Evolutionary conservation across 1,140 invertebrate species (phyloP), one percentile per base, ranked within the genome.

Genomic region (Macrostomum lignano): DNA sequence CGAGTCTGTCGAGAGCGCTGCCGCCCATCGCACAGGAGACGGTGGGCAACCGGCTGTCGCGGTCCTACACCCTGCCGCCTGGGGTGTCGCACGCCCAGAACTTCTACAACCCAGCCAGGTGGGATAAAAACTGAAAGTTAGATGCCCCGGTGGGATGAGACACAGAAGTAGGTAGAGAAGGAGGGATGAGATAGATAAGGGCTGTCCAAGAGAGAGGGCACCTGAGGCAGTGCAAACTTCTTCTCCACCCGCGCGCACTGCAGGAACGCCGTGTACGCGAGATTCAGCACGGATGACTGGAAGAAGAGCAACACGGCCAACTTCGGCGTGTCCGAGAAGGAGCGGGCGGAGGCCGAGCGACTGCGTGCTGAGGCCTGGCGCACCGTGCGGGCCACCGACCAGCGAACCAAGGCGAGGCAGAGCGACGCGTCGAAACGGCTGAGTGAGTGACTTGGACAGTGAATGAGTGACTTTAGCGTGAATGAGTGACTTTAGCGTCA

Each of bases 241-340:
- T 24, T 24, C n/a, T 9, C 23, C 9, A 24, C 23, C 23, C 15
- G 31, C 31, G 13, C 17, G 5, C 23, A 34, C 22, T 42, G 7
- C 41, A 57, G 54, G 30, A 48, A 53, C 26, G 42, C 46, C 7
- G 39, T 58, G 6, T 57, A 56, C 40, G 54, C 55, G 2, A 51
- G 61, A 7, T 86, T 76, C 51, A 77, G 76, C 2, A 73, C 73
- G 25, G 65, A 73, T 33, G 79, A 86, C 57, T 88, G 81, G 79
- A 70, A 70, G 31, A 70, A 74, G 47, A 74, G 70, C 43, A 77
- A 76, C 54, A 62, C 74, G 32, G 67, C 68, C 44, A 70, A 73
- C 46, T 84, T 70, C 46, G 72, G 71, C 41, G 70, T 79, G 48
- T 71, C 78, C 0, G 75, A 84, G 48, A 49, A 73, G 33, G 66